phyloP scores from a whole-genome alignment of 2,113 vertebrate genomes.

The Blennius ocellaris region DNA sequence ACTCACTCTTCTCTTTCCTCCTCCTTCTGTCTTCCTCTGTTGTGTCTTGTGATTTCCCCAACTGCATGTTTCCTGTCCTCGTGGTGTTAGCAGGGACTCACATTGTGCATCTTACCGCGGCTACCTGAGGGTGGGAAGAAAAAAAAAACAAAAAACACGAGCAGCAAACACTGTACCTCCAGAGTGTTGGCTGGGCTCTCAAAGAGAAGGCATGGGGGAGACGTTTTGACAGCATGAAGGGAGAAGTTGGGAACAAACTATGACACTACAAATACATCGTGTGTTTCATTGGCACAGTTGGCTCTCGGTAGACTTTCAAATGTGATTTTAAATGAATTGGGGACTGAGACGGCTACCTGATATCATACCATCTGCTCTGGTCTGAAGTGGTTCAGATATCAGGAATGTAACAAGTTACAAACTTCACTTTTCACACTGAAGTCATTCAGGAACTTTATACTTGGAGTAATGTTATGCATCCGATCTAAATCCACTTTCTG shows the following conservation, averaged over 20 bases:
- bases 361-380: slow-evolving; percentile 22
- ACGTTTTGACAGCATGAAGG: slow-evolving; percentile 62
- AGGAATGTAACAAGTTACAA: neutral
- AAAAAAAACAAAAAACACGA: slow-evolving; percentile 13
- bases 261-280: slow-evolving; percentile 47
- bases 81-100: slow-evolving; percentile 39
- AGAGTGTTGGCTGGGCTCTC: slow-evolving; percentile 24
- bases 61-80: slow-evolving; percentile 62
- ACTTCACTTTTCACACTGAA: neutral
- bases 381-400: neutral
- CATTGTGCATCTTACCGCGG: slow-evolving; percentile 37
- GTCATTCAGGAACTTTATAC: too few relatives aligned
- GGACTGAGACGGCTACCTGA: slow-evolving; percentile 20
- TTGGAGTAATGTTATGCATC: too few relatives aligned
- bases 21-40: slow-evolving; percentile 19
- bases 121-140: slow-evolving; percentile 43
- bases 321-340: slow-evolving; percentile 26
- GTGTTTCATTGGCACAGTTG: slow-evolving; percentile 32
- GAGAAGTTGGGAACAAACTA: slow-evolving; percentile 47
- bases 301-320: slow-evolving; percentile 26
- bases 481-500: too few relatives aligned
- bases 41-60: slow-evolving; percentile 56
- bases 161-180: slow-evolving; percentile 34
- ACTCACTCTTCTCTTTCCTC: slow-evolving; percentile 4
- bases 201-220: slow-evolving; percentile 30